Base-by-base conservation (phyloP, 2,797 vertebrate species). In the Sebastes hubbsi region DNA sequence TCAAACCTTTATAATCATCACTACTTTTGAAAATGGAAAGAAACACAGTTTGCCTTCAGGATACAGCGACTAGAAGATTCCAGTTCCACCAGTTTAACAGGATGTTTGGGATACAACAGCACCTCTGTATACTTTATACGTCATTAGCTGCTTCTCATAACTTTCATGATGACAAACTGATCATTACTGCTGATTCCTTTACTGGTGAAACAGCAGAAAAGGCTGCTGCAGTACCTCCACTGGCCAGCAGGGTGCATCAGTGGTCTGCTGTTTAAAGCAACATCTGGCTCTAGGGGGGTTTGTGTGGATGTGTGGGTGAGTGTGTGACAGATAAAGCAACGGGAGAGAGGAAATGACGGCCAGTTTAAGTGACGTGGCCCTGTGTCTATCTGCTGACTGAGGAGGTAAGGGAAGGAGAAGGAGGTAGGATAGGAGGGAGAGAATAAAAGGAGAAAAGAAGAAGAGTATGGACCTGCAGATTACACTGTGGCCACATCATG, bases 321-420 rank as follows among this genome's bases (percentile, higher is more conserved):
- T 49, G 73, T 72, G 75, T 38, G 75, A 77, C 62, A 75, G 54
- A 85, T 12, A 56, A 27, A 24, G 56, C 34, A 61, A 8, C 9
- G 12, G 4, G n/a, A 49, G 25, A 76, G 24, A 65, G 79, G 49
- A 74, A 75, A 76, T 6, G 72, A 79, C 38, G 14, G 62, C 4
- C 29, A 38, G n/a, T 76, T 87, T 59, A 76, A 80, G 78, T 86
- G 89, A 88, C 64, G 84, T 90, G 84, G 85, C 86, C 49, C 34
- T 87, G 68, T 2, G n/a, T 49, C 42, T 66, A 32, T 81, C 59
- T 63, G 77, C 73, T 72, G 73, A 79, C 59, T 46, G 29, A 46
- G 65, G 12, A 70, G 11, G 54, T 46, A 16, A 83, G 7, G 8
- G 38, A 75, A 24, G 13, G n/a, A 56, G 42, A 42, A 5, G 16